Evolutionary conservation across 2,888 invertebrate genomes (phyloP).

Genomic region (Fragum sueziense): DNA sequence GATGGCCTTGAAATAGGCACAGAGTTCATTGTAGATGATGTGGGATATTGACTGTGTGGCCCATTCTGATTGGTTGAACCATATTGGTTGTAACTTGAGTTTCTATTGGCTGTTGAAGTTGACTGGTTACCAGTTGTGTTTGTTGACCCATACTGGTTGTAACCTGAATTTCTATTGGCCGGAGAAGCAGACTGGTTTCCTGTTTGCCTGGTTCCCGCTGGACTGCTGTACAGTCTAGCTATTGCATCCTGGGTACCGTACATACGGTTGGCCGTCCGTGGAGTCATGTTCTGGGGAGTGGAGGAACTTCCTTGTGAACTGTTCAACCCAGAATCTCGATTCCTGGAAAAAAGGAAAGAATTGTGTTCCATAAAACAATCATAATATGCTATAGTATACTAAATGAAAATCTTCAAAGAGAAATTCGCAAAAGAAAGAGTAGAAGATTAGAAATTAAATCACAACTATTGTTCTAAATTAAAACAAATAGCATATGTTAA

Average conservation of each 20-base stretch:
- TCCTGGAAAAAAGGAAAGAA: slow-evolving; percentile 1
- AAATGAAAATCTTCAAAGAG: too few relatives aligned
- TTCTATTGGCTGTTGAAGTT: slow-evolving; percentile 41
- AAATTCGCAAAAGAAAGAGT: too few relatives aligned
- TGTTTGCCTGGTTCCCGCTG: slow-evolving; percentile 42
- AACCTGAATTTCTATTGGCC: slow-evolving; percentile 41
- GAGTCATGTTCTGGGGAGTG: slow-evolving; percentile 38
- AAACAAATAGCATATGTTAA: too few relatives aligned
- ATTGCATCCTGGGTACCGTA: slow-evolving; percentile 67
- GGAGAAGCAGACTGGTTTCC: slow-evolving; percentile 33
- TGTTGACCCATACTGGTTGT: slow-evolving; percentile 27
- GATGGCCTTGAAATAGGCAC: slow-evolving; percentile 8
- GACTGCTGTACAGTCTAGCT: slow-evolving; percentile 65
- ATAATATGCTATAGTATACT: too few relatives aligned
- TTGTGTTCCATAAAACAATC: too few relatives aligned
- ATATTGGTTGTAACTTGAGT: slow-evolving; percentile 29
- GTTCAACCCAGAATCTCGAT: slow-evolving; percentile 52
- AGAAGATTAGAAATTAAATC: too few relatives aligned
- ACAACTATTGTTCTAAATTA: too few relatives aligned
- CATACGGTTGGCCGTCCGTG: slow-evolving; percentile 41
- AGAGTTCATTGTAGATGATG: slow-evolving; percentile 10
- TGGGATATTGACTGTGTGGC: neutral
- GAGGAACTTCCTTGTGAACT: slow-evolving; percentile 54
- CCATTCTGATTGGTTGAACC: slow-evolving; percentile 23
- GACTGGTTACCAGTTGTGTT: slow-evolving; percentile 28